These are phyloP conservation scores for Botia kubotai DNA, from an alignment of 2,797 vertebrate genomes.

Conservation along the genomic window DNA sequence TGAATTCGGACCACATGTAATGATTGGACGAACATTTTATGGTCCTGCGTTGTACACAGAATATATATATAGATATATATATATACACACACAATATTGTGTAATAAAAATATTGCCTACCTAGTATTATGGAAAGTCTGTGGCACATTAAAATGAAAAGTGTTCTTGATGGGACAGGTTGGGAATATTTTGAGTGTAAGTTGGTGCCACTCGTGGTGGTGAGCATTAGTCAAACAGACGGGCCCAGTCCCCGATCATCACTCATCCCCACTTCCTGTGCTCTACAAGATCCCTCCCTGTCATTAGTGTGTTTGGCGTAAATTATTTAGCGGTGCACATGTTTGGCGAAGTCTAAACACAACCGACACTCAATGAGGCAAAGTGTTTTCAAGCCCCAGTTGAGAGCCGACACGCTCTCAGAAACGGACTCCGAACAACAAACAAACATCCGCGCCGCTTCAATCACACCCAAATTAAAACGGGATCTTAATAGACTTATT, in stretches of 20 bases:
- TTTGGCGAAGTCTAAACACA: slow-evolving; percentile 81
- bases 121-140: background rate
- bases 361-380: slow-evolving; percentile 77
- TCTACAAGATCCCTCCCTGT: slow-evolving; percentile 82
- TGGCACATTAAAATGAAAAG: background rate
- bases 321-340: slow-evolving; percentile 83
- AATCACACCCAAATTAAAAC: slow-evolving; percentile 81
- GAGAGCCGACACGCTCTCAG: slow-evolving; percentile 71
- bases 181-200: slow-evolving; percentile 12
- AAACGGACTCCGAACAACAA: slow-evolving; percentile 81
- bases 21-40: no score
- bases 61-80: no score
- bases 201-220: slow-evolving; percentile 24
- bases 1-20: no score
- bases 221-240: slow-evolving; percentile 71
- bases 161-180: background rate
- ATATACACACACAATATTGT: no score
- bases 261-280: slow-evolving; percentile 75
- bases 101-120: no score
- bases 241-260: slow-evolving; percentile 77
- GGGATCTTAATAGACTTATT: slow-evolving; percentile 79
- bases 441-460: slow-evolving; percentile 77
- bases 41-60: no score
- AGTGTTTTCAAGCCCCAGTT: slow-evolving; percentile 76
- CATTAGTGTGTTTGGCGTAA: slow-evolving; percentile 81